Evolutionary conservation across 1,140 invertebrate species (phyloP).

Genomic region (Sipha flava): DNA sequence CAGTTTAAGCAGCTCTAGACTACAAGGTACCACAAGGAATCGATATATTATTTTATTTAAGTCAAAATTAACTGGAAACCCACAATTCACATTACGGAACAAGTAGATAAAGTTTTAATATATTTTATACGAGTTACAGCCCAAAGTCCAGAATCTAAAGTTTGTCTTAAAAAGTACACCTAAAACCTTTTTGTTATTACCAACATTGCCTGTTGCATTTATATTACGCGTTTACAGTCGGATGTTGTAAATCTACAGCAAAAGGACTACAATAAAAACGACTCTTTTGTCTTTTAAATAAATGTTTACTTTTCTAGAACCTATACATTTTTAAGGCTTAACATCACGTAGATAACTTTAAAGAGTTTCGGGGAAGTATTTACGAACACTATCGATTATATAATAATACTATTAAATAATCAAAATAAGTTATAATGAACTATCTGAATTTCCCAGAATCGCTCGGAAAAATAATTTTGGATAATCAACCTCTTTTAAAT

Average conservation of each 20-base stretch:
- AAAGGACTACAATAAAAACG: not conserved
- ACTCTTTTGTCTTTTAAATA: slow-evolving; percentile 6
- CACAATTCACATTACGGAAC: not conserved
- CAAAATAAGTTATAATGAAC: no score
- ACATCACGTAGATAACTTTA: not conserved
- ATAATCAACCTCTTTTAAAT: no score
- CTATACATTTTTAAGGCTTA: not conserved
- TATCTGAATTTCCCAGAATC: no score
- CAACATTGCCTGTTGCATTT: slow-evolving; percentile 27
- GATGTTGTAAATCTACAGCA: slow-evolving; percentile 15
- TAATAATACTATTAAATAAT: no score
- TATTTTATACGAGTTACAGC: not conserved
- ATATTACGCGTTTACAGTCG: slow-evolving; percentile 6
- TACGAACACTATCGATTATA: no score
- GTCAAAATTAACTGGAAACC: slow-evolving; percentile 13
- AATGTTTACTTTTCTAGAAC: not conserved
- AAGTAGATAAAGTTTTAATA: slow-evolving; percentile 13
- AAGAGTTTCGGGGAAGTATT: not conserved
- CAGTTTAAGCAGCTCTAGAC: not conserved
- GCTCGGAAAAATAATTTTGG: no score
- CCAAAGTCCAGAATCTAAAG: not conserved
- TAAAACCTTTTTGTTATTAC: slow-evolving; percentile 20
- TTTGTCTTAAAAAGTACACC: slow-evolving; percentile 17
- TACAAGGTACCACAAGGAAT: not conserved
- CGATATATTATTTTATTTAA: not conserved